Base-by-base conservation (phyloP, 2,888 invertebrate species). In the Thymelicus sylvestris region DNA sequence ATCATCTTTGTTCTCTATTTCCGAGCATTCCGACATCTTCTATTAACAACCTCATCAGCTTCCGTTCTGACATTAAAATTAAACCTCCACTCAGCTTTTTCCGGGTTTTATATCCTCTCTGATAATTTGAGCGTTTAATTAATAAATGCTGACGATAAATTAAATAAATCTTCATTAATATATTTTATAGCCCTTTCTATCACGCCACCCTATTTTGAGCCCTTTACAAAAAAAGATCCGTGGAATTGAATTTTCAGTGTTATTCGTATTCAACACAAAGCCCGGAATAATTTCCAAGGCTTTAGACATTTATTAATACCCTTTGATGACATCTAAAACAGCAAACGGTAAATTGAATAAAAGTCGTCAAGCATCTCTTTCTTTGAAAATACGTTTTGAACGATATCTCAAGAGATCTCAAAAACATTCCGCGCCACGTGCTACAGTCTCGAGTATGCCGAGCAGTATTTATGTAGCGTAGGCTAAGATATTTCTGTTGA, bases 1-100 rank as follows among this genome's bases (percentile, higher is more conserved):
- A 48, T 63, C 48, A 38, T 48, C 48, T 38, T 63, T 48, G 47
- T 47, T 24, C 62, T 7, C 48, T n/a, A 63, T 31, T 60, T n/a
- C 15, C 12, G 10, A 39, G 15, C 7, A 24, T n/a, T 44, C 2
- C 63, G 31, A n/a, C 31, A 38, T 63, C 63, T 48, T 31, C 24
- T 31, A 31, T 38, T 63, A 63, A 63, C 63, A 48, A 48, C 48
- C 31, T 48, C 63, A 63, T 63, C 63, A 48, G 38, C 63, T 48
- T 8, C 38, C 6, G 47, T 44, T 19, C 47, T 47, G 63, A 48
- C 48, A 44, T 31, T 24, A 48, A 31, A 6, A 31, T 44, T 61
- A 13, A 19, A 62, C 31, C 48, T 48, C 31, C 31, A 48, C n/a
- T 48, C 48, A 63, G 31, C 48, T 24, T 55, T 55, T 50, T 15